Percentiles rank a stretch among this genome's conserved stretches.
These are phyloP conservation scores for Diadema setosum DNA, from an alignment of 35 echinoderm and acorn worm species.

Conservation along the genomic window DNA sequence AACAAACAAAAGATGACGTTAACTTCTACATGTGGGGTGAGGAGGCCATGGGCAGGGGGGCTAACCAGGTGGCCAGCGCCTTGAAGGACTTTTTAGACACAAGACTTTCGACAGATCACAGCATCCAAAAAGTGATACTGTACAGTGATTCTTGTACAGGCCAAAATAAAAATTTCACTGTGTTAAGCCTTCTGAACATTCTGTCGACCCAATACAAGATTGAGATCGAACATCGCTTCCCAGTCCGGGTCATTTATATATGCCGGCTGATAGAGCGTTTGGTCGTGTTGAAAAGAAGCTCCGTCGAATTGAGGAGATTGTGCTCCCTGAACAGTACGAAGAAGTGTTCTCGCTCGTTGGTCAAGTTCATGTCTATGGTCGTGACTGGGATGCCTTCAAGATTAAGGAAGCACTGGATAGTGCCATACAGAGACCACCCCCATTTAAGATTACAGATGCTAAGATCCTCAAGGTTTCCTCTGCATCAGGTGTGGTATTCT, in stretches of 20 bases:
- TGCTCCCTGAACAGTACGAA: conserved; percentile 26
- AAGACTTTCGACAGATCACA: not conserved
- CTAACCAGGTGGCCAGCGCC: conserved; percentile 44
- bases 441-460: conserved; percentile 35
- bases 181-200: conserved; percentile 3
- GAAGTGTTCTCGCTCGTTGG: conserved; percentile 1
- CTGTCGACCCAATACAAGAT: conserved; percentile 18
- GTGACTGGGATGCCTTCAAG: not conserved
- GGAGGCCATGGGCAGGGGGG: conserved; percentile 30
- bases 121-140: conserved; percentile 26
- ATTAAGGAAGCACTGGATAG: not conserved
- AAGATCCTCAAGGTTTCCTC: not conserved
- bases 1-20: not conserved
- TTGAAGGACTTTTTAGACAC: conserved; percentile 12
- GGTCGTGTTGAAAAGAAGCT: conserved; percentile 32
- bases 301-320: conserved; percentile 19
- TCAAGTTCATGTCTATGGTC: not conserved
- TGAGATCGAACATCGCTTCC: not conserved
- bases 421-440: not conserved
- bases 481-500: not conserved
- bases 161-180: conserved; percentile 44
- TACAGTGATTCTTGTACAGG: conserved; percentile 46
- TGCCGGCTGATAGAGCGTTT: conserved; percentile 45
- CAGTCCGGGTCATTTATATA: conserved; percentile 24
- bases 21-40: conserved; percentile 48